These are phyloP conservation scores for Hypena proboscidalis DNA, from an alignment of 2,888 invertebrate species.

Conservation along the genomic window DNA sequence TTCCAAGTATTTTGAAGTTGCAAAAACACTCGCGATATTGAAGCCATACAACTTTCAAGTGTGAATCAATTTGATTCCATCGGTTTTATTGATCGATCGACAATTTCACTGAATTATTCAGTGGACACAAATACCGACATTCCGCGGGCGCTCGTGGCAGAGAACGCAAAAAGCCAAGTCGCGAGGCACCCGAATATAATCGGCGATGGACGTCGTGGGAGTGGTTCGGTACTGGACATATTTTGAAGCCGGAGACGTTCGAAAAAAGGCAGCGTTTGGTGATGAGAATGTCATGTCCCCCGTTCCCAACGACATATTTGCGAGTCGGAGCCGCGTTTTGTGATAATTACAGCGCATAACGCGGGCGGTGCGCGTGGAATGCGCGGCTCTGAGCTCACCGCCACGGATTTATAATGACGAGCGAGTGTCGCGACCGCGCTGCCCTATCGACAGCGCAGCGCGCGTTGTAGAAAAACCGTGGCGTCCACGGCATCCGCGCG, in stretches of 20 bases:
- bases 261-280: conserved; percentile 78
- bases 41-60: conserved; percentile 78
- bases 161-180: conserved; percentile 64
- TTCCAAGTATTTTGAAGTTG: conserved; percentile 74
- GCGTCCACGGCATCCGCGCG: conserved; percentile 68
- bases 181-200: conserved; percentile 66
- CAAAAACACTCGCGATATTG: conserved; percentile 76
- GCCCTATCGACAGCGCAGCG: conserved; percentile 67
- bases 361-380: conserved; percentile 76
- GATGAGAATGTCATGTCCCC: conserved; percentile 85
- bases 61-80: conserved; percentile 84
- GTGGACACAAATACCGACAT: conserved; percentile 79
- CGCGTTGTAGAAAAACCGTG: conserved; percentile 64
- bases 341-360: conserved; percentile 84
- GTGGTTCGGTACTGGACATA: conserved; percentile 64
- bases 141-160: conserved; percentile 71
- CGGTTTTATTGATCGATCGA: conserved; percentile 83
- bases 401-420: conserved; percentile 81
- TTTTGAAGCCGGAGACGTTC: conserved; percentile 61
- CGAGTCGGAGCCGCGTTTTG: conserved; percentile 81
- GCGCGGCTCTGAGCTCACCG: conserved; percentile 80
- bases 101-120: conserved; percentile 82
- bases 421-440: conserved; percentile 71
- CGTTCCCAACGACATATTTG: conserved; percentile 84
- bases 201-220: conserved; percentile 71